Conservation (phyloP, 92 coral and sea anemone genomes). For the Siderastrea radians region DNA sequence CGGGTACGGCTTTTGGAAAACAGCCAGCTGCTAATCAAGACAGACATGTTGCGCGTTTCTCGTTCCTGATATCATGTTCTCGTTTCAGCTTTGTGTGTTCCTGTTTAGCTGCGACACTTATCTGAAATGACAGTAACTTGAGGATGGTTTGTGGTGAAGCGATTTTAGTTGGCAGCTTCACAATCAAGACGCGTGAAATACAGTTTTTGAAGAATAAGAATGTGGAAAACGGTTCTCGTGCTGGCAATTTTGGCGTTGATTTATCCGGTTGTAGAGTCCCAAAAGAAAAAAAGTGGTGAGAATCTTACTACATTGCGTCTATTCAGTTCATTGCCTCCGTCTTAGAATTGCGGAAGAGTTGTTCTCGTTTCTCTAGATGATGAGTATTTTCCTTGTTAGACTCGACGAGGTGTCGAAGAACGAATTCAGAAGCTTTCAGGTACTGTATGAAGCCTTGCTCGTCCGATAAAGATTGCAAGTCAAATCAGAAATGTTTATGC, state of each 20-base stretch:
- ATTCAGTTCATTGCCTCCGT: not conserved
- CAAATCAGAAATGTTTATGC: slow-evolving; percentile 61
- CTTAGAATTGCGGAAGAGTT: not conserved
- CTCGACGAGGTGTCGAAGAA: slow-evolving; percentile 44
- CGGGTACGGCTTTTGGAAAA: slow-evolving; percentile 9
- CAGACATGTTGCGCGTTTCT: not conserved
- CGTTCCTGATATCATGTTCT: not conserved
- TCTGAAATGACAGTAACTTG: slow-evolving; percentile 19
- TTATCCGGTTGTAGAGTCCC: slow-evolving; percentile 11
- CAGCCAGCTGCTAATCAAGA: not conserved
- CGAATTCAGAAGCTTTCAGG: slow-evolving; percentile 24
- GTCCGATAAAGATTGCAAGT: slow-evolving; percentile 38
- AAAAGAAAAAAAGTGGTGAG: slow-evolving; percentile 14
- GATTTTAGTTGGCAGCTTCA: not conserved
- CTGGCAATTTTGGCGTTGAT: not conserved
- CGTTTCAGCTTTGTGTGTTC: slow-evolving; percentile 15
- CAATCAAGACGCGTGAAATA: not conserved
- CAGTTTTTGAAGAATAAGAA: not conserved
- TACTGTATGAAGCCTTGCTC: slow-evolving; percentile 24
- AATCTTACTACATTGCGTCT: not conserved
- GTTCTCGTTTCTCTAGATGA: not conserved
- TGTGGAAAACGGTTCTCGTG: slow-evolving; percentile 26
- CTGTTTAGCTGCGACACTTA: slow-evolving; percentile 18
- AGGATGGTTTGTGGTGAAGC: not conserved
- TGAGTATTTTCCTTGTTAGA: not conserved